Base-by-base conservation (phyloP, 1,140 invertebrate species). In the Heliothis subflexa region DNA sequence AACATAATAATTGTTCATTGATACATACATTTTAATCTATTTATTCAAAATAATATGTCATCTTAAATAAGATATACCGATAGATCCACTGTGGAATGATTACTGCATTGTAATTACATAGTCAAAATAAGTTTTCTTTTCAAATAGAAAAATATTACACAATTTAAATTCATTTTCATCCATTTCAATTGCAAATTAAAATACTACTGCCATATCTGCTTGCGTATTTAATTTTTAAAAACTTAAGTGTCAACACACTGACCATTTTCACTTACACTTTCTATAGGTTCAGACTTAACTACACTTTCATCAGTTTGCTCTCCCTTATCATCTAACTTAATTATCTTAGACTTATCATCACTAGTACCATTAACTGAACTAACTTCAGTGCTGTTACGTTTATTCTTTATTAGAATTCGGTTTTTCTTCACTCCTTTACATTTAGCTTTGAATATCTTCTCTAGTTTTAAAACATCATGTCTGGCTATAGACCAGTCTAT, bases 391-490 rank as follows among this genome's bases (percentile, higher is more conserved):
- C 82, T 89, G 62, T 87, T 89, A 73, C 89, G 87, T 80, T 91
- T 91, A 25, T 14, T 89, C 79, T 94, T 94, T n/a, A 91, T 84
- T 33, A 94, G 81, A 71, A 80, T 83, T 25, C 90, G 55, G 86
- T 92, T 91, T 74, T 94, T 94, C 72, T 93, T 94, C 1, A 94
- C 87, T 11, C 92, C 93, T 85, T 93, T 94, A 70, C 91, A 92
- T 81, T 93, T 93, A 0, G 85, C 80, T 89, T 94, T 93, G 55
- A 84, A 94, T 21, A 86, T 81, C 81, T 93, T 94, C 70, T 94
- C 92, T 73, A 94, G 52, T 52, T 86, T 78, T 45, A 91, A 7
- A 21, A 94, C 86, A 82, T 92, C 89, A 82, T 88, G 89, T 71
- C 88, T 87, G 4, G 80, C 81, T 59, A 94, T 91, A 1, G 89